Percentiles rank a stretch among this genome's conserved stretches.
phyloP scores from a whole-genome alignment of 2,797 vertebrate genomes.

The Macropodus opercularis region DNA sequence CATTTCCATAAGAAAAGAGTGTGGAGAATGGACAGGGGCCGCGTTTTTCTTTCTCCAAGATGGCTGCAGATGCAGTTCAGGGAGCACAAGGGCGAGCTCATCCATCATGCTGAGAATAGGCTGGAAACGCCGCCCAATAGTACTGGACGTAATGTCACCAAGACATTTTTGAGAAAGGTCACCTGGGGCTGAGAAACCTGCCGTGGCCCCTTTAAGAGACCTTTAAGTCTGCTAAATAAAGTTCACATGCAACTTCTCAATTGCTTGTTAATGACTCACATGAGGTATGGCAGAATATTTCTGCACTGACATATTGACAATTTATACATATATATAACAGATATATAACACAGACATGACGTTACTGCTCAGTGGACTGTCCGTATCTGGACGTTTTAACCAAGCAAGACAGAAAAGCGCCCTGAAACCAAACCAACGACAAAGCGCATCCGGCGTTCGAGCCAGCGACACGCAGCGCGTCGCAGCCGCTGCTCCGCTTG shows the following conservation, averaged over 20 bases:
- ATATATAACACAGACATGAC: too few relatives aligned
- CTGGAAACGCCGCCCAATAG: slow-evolving; percentile 50
- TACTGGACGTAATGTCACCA: slow-evolving; percentile 60
- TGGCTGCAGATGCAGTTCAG: slow-evolving; percentile 53
- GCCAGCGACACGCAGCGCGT: too few relatives aligned
- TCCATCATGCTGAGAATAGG: slow-evolving; percentile 70
- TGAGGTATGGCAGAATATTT: slow-evolving; percentile 3
- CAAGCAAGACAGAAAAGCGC: background rate
- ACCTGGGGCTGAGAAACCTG: slow-evolving; percentile 39
- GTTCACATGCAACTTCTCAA: slow-evolving; percentile 26
- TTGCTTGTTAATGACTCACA: slow-evolving; percentile 3
- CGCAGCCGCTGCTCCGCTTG: too few relatives aligned
- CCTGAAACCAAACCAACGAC: background rate
- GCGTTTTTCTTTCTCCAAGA: slow-evolving; percentile 56
- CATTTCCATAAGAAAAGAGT: slow-evolving; percentile 80
- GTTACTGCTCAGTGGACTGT: background rate
- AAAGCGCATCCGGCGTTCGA: too few relatives aligned
- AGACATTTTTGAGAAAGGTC: slow-evolving; percentile 63
- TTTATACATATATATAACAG: too few relatives aligned
- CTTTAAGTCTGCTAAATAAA: slow-evolving; percentile 28
- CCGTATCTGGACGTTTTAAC: background rate
- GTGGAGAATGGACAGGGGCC: slow-evolving; percentile 71
- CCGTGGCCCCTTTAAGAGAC: slow-evolving; percentile 27
- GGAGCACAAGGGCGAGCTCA: slow-evolving; percentile 61
- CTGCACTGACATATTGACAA: too few relatives aligned